Evolutionary conservation across 2,113 vertebrate genomes (phyloP).

Genomic region (Ceyx melanurus): DNA sequence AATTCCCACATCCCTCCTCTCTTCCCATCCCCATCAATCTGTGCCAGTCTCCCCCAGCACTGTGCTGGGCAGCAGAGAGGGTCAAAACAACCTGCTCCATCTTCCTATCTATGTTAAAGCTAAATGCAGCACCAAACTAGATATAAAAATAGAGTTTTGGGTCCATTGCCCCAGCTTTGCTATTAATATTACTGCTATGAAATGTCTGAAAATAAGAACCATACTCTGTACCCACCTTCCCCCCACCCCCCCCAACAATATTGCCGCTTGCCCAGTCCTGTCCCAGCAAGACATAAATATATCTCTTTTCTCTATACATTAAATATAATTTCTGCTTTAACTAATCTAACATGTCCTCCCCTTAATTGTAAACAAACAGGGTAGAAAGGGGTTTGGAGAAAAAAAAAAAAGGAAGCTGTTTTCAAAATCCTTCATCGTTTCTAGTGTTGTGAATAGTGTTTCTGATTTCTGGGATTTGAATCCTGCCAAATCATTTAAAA

Average conservation of each 20-base stretch:
- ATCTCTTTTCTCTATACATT: background rate
- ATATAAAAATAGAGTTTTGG: slow-evolving; percentile 79
- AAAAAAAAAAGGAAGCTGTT: background rate
- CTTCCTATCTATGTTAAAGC: slow-evolving; percentile 50
- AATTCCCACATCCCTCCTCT: background rate
- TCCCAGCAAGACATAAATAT: background rate
- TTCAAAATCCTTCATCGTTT: slow-evolving; percentile 13
- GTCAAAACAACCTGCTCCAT: slow-evolving; percentile 25
- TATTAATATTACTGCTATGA: slow-evolving; percentile 66
- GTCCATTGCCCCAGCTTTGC: background rate
- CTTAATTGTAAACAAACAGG: slow-evolving; percentile 43
- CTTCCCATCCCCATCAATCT: background rate
- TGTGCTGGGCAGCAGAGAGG: background rate
- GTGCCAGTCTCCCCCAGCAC: background rate
- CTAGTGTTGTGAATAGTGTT: slow-evolving; percentile 16
- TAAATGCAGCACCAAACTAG: slow-evolving; percentile 76
- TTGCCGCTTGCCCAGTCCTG: background rate
- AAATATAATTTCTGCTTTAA: background rate
- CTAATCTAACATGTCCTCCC: background rate
- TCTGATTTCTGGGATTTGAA: slow-evolving; percentile 16
- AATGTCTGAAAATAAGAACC: slow-evolving; percentile 74
- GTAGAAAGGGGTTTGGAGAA: slow-evolving; percentile 18
- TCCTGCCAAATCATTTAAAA: slow-evolving; percentile 38
- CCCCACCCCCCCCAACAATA: slow-evolving; percentile 5
- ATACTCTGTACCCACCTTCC: slow-evolving; percentile 20